Conservation (phyloP, 2,113 vertebrate genomes). For the Amphiprion percula region DNA sequence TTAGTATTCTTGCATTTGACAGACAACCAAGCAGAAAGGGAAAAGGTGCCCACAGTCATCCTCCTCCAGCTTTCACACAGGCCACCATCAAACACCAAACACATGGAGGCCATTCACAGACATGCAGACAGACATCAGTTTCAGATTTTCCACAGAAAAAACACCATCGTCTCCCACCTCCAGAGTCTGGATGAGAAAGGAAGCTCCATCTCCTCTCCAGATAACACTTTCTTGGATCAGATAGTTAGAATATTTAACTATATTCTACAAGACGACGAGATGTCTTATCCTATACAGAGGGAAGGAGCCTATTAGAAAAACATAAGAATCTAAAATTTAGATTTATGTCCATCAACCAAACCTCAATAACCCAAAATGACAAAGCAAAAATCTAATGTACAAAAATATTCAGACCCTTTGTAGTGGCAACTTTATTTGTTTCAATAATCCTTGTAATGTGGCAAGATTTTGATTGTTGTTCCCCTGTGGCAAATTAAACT, state of each 20-base stretch:
- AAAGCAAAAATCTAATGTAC: too few relatives aligned
- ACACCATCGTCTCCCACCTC: neutral
- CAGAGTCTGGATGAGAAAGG: constrained; percentile 6
- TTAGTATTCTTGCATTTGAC: too few relatives aligned
- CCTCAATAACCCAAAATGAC: too few relatives aligned
- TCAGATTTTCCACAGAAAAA: constrained; percentile 2
- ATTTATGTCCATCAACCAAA: too few relatives aligned
- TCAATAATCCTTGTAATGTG: too few relatives aligned
- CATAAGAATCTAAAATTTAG: too few relatives aligned
- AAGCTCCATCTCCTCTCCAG: neutral
- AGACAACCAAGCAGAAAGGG: neutral
- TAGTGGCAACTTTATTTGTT: too few relatives aligned
- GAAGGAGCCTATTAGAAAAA: too few relatives aligned
- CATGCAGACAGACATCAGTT: neutral
- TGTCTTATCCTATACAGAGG: neutral
- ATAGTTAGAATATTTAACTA: too few relatives aligned
- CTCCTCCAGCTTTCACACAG: constrained; percentile 2
- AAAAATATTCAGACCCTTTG: too few relatives aligned
- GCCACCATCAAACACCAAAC: neutral
- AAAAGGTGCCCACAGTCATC: neutral
- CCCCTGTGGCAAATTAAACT: too few relatives aligned
- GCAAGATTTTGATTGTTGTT: too few relatives aligned
- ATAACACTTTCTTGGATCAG: neutral
- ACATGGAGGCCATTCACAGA: neutral
- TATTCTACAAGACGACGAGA: neutral